phyloP scores from a whole-genome alignment of 2,888 invertebrate genomes.

The Cheilosia vernalis region DNA sequence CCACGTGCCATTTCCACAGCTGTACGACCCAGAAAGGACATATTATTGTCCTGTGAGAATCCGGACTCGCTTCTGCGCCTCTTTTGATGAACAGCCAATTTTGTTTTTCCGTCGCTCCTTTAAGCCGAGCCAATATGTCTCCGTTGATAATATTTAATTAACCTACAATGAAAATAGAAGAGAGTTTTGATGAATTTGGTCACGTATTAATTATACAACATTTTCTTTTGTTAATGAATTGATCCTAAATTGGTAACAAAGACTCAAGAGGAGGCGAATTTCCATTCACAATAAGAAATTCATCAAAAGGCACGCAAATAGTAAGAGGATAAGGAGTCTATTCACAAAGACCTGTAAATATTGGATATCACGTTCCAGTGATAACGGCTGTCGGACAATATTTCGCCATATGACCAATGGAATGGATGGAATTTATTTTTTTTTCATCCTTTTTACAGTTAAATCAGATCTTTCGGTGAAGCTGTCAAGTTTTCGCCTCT shows the following conservation, averaged over 20 bases:
- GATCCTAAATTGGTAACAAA: background rate
- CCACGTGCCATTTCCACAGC: constrained; percentile 32
- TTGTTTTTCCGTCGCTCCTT: constrained; percentile 3
- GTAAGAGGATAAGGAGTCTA: no score
- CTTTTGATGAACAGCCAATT: constrained; percentile 24
- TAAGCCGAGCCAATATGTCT: constrained; percentile 5
- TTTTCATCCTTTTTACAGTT: background rate
- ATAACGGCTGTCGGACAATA: constrained; percentile 15
- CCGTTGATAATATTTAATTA: constrained; percentile 56
- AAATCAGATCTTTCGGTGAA: background rate
- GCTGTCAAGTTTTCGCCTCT: background rate
- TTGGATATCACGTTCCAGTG: constrained; percentile 34
- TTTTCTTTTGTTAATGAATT: constrained; percentile 38
- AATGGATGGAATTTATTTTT: background rate
- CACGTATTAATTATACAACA: constrained; percentile 44
- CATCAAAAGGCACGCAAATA: constrained; percentile 20
- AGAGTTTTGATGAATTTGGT: constrained; percentile 32
- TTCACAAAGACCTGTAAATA: background rate
- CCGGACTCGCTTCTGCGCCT: background rate
- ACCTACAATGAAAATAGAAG: constrained; percentile 63
- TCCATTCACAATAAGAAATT: constrained; percentile 31
- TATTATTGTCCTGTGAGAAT: constrained; percentile 1
- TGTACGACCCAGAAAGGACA: constrained; percentile 33
- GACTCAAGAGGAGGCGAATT: constrained; percentile 1
- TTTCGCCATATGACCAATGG: constrained; percentile 13